Evolutionary conservation across 1,140 invertebrate species (phyloP), one percentile per base, ranked within the genome.

Genomic region (Aphis gossypii): DNA sequence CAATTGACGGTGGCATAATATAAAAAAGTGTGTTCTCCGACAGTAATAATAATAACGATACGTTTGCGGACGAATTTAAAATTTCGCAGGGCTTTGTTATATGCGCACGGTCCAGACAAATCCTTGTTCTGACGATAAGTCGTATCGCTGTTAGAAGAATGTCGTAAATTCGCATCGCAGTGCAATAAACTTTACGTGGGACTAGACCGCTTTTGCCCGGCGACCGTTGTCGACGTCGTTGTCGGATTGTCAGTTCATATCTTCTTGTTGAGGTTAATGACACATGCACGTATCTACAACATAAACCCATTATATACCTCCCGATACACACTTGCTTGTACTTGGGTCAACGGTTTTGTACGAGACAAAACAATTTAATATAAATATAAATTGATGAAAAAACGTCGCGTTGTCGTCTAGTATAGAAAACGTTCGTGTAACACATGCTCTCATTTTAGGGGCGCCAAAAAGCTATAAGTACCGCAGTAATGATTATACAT

Each of bases 121-220:
- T 76, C 60, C n/a, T 0, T 76, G 14, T 30, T 76, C 60, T 76
- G 60, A 18, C 60, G 60, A 76, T n/a, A 41, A 84, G 41, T 84
- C 9, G 35, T 25, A 20, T 84, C 11, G 38, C 14, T 48, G 25
- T 46, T 30, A 30, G 44, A 38, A 87, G 44, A 88, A 88, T 46
- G 46, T 35, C 46, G 86, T 88, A 88, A 88, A 88, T 88, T 46
- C n/a, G 7, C 25, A 20, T 6, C 20, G 46, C 46, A n/a, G 86
- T 51, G 46, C 86, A 88, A 88, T 88, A 88, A 88, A 88, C 86
- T 88, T 88, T 48, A 87, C 86, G 46, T 46, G 30, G 86, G 30
- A 35, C 48, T 21, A 76, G 60, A 88, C 46, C 30, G 46, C 46
- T 88, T 88, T 88, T 25, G 21, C 86, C 23, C 30, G 86, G 7